A percentile compares a stretch with the other conserved stretches of the same genome.
phyloP scores from a whole-genome alignment of 2,113 vertebrate species.

The Zosterops borbonicus region DNA sequence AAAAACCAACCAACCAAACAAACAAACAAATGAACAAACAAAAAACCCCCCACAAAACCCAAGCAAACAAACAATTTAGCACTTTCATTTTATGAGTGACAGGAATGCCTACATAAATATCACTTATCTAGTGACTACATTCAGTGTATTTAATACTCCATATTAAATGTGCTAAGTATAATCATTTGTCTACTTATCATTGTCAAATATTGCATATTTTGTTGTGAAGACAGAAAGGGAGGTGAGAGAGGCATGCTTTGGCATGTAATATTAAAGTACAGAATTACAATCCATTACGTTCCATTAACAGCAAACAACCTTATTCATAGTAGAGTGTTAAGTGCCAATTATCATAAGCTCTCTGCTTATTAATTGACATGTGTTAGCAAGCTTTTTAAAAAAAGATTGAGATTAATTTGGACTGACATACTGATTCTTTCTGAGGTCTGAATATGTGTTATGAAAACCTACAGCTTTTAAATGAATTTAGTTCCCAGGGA shows the following conservation, averaged over 20 bases:
- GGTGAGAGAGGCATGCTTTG: neutral
- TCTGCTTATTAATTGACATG: slow-evolving; percentile 29
- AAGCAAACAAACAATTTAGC: neutral
- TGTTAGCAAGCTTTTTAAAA: neutral
- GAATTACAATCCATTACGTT: neutral
- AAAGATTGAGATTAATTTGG: neutral
- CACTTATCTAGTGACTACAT: neutral
- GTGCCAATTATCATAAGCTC: neutral
- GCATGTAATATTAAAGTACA: neutral
- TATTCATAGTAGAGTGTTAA: neutral
- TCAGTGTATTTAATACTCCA: neutral
- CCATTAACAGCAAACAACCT: slow-evolving; percentile 9
- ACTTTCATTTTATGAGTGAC: neutral
- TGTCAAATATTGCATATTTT: neutral
- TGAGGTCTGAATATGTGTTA: neutral
- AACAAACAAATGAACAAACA: neutral
- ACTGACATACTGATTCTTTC: neutral
- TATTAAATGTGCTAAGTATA: neutral
- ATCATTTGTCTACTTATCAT: neutral
- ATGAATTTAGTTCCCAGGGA: neutral
- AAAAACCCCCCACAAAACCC: neutral
- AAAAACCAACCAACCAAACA: neutral
- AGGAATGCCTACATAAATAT: neutral
- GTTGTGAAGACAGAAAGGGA: neutral
- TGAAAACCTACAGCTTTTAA: neutral